Evolutionary conservation across 92 coral and sea anemone species (phyloP).

Genomic region (Siderastrea radians): DNA sequence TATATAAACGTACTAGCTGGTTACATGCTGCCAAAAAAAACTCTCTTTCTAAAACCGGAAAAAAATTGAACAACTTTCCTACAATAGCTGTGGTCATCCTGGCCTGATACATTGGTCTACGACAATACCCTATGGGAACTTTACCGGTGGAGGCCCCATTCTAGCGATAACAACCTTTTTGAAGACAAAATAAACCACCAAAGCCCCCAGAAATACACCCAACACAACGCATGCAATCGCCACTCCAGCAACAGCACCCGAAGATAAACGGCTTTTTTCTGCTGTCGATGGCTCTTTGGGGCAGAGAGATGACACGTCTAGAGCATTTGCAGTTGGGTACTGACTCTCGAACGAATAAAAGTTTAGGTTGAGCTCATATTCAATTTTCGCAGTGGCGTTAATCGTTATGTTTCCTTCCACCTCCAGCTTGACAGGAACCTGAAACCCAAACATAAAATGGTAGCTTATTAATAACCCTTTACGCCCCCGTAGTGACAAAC

Average conservation of each 20-base stretch:
- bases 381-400: slow-evolving; percentile 24
- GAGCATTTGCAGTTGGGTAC: slow-evolving; percentile 28
- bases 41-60: no score
- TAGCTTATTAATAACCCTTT: no score
- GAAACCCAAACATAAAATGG: neutral
- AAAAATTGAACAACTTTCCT: no score
- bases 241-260: slow-evolving; percentile 50
- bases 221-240: slow-evolving; percentile 33
- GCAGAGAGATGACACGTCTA: slow-evolving; percentile 27
- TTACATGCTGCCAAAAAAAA: no score
- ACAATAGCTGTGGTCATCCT: no score
- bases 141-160: slow-evolving; percentile 43
- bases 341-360: slow-evolving; percentile 51
- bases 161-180: neutral
- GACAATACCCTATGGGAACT: neutral
- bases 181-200: slow-evolving; percentile 18
- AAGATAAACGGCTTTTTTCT: slow-evolving; percentile 8
- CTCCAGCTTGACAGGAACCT: slow-evolving; percentile 48
- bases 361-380: slow-evolving; percentile 23
- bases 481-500: no score
- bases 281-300: slow-evolving; percentile 32
- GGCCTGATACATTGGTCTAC: no score
- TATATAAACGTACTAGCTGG: no score
- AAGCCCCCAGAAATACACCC: slow-evolving; percentile 3
- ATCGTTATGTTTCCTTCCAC: slow-evolving; percentile 24